Evolutionary conservation across 2,113 vertebrate species (phyloP), one percentile per base, ranked within the genome.

Genomic region (Gila orcuttii): DNA sequence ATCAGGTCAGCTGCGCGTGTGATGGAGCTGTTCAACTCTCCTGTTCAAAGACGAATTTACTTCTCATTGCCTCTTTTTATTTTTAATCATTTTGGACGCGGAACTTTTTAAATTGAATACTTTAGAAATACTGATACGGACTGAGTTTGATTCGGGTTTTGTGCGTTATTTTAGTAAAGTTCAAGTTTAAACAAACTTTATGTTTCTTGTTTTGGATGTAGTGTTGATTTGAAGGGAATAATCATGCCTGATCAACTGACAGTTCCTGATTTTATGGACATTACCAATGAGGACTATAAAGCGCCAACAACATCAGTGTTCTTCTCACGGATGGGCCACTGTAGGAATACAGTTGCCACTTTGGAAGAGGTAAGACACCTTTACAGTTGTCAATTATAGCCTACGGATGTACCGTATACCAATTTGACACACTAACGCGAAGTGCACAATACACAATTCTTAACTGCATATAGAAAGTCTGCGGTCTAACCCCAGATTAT

Each of bases 231-330:
- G 47, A 74, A 74, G 17, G 39, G 52, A 28, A 28, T 82, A 87
- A 73, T 17, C 89, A 98, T 98, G 97, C 97, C 97, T 93, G 97
- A 97, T 88, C 92, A 95, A 87, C 96, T 99, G 93, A 94, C 93
- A 86, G 96, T 98, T 74, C 94, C 93, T 79, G 97, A 98, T 93
- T 99, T 98, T 88, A 94, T 99, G 87, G 87, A 94, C 52, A 97
- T 98, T 92, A 98, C 97, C 68, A 96, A 95, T 92, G 97, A 98
- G 92, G 97, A 99, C 95, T 98, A 97, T 93, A 97, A 96, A 93
- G 96, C 97, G 47, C 97, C 97, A 31, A 98, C 97, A 85, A 97
- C 97, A 45, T 98, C 97, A 89, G 98, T 94, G 95, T 99, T 99
- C 95, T 96, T 94, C 91, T 98, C 96, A 64, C 93, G 97, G 87